phyloP scores from a whole-genome alignment of 2,888 invertebrate species.

The Metellina segmentata region DNA sequence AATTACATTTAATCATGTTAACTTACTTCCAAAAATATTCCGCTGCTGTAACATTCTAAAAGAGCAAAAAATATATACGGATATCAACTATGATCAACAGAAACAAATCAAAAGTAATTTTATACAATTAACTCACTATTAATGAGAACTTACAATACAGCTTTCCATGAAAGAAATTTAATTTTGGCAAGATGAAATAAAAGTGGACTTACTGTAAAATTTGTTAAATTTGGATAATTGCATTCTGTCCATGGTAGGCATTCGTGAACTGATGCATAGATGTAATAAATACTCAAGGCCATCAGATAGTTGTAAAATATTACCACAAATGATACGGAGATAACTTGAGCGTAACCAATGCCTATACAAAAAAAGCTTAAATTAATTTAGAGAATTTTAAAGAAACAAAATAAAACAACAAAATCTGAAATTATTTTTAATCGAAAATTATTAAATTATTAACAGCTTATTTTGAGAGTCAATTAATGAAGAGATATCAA shows the following conservation, averaged over 20 bases:
- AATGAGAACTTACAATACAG: not conserved
- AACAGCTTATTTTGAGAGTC: too few relatives aligned
- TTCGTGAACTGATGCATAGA: conserved; percentile 86
- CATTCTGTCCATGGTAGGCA: conserved; percentile 87
- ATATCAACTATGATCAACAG: not conserved
- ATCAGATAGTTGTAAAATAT: conserved; percentile 90
- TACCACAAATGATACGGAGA: conserved; percentile 84
- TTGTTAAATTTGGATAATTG: conserved; percentile 58
- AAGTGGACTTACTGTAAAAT: conserved; percentile 27
- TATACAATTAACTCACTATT: not conserved
- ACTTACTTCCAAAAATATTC: conserved; percentile 62
- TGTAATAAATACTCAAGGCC: conserved; percentile 87
- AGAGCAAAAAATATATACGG: not conserved
- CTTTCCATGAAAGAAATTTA: conserved; percentile 10
- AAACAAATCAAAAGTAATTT: not conserved
- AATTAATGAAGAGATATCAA: too few relatives aligned
- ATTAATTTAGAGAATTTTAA: not conserved
- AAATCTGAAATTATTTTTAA: too few relatives aligned
- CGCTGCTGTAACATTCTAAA: conserved; percentile 52
- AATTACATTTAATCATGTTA: not conserved
- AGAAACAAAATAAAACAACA: too few relatives aligned
- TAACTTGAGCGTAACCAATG: conserved; percentile 83
- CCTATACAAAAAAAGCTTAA: conserved; percentile 78
- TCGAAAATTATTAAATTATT: too few relatives aligned
- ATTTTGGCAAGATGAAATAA: not conserved